phyloP scores from a whole-genome alignment of 2,113 vertebrate genomes.

The Epinephelus fuscoguttatus region DNA sequence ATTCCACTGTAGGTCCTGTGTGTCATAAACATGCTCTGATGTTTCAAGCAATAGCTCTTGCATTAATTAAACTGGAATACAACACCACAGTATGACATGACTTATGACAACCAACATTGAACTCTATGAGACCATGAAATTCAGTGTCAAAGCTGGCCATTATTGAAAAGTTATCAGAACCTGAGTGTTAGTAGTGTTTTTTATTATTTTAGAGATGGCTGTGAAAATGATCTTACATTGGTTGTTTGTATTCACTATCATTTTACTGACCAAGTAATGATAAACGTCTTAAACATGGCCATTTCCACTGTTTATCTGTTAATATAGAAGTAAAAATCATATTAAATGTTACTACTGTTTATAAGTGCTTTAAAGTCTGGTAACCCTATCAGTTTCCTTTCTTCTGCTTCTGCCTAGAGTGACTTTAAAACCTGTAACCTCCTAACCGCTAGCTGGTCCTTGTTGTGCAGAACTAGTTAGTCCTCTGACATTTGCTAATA shows the following conservation, averaged over 20 bases:
- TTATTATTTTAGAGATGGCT: neutral
- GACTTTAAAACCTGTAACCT: constrained; percentile 56
- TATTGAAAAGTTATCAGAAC: neutral
- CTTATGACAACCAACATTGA: neutral
- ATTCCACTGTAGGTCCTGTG: neutral
- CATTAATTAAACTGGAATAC: neutral
- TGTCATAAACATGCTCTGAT: neutral
- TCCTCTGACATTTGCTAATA: constrained; percentile 20
- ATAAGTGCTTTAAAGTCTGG: constrained; percentile 56
- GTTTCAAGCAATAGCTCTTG: neutral
- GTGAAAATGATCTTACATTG: neutral
- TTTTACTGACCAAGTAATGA: constrained; percentile 16
- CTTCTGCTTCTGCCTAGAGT: constrained; percentile 56
- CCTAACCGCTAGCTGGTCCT: constrained; percentile 49
- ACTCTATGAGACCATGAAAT: neutral
- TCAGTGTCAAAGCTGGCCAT: neutral
- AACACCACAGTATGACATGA: neutral
- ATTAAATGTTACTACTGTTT: constrained; percentile 52
- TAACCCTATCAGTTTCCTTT: constrained; percentile 25
- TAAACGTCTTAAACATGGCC: neutral
- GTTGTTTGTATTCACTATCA: neutral
- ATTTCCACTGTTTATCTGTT: constrained; percentile 20
- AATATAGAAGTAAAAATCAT: constrained; percentile 5
- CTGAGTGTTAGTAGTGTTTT: neutral
- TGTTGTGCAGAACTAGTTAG: constrained; percentile 44